phyloP scores from a whole-genome alignment of 2,888 invertebrate species.

The Drosophila setosimentum region DNA sequence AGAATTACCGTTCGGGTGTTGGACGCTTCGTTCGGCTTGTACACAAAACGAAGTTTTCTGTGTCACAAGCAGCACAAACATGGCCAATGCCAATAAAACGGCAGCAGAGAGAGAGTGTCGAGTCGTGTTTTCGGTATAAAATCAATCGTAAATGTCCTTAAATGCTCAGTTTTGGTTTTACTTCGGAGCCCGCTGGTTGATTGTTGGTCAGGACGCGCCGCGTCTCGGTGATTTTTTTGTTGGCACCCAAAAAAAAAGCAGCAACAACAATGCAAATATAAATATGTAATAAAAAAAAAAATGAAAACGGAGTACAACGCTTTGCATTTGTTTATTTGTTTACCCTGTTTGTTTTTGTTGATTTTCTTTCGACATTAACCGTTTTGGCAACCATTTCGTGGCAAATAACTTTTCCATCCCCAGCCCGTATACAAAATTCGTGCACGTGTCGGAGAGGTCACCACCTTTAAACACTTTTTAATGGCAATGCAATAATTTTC shows the following conservation, averaged over 20 bases:
- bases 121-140: slow-evolving; percentile 75
- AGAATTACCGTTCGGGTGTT: slow-evolving; percentile 57
- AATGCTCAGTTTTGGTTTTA: slow-evolving; percentile 79
- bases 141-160: slow-evolving; percentile 81
- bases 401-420: slow-evolving; percentile 40
- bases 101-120: slow-evolving; percentile 23
- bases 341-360: slow-evolving; percentile 18
- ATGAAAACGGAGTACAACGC: slow-evolving; percentile 8
- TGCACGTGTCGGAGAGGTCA: slow-evolving; percentile 48
- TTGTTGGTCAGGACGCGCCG: slow-evolving; percentile 40
- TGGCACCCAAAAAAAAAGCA: slow-evolving; percentile 39
- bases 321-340: slow-evolving; percentile 32
- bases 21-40: slow-evolving; percentile 31
- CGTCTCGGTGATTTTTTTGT: slow-evolving; percentile 49
- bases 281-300: slow-evolving; percentile 29
- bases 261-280: slow-evolving; percentile 32
- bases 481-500: slow-evolving; percentile 41
- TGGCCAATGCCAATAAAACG: slow-evolving; percentile 27
- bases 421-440: slow-evolving; percentile 41
- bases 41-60: slow-evolving; percentile 67
- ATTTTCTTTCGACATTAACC: slow-evolving; percentile 13
- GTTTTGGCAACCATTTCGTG: slow-evolving; percentile 44
- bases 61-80: slow-evolving; percentile 50
- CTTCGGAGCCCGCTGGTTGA: slow-evolving; percentile 64
- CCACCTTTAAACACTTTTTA: slow-evolving; percentile 26